Conservation (phyloP, 2,888 invertebrate species). For the Dione vanillae region DNA sequence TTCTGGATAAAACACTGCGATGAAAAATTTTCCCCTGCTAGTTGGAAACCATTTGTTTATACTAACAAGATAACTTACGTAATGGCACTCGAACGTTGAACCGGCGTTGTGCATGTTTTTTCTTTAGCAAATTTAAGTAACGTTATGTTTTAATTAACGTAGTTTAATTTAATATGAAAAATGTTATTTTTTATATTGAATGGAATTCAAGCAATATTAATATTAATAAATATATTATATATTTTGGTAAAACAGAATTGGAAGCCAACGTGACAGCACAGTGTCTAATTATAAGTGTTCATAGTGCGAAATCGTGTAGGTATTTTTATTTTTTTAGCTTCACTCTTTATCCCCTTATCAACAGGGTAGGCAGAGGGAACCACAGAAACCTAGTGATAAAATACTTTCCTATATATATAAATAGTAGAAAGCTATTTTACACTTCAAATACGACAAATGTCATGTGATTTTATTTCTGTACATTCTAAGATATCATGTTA, state of each 20-base stretch:
- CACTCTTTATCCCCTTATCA: too few species aligned
- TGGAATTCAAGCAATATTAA: too few species aligned
- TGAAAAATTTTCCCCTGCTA: slow-evolving; percentile 49
- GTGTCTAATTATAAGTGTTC: too few species aligned
- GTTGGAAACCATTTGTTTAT: slow-evolving; percentile 46
- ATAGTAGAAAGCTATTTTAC: neutral
- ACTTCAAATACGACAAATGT: neutral
- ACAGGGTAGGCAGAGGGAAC: too few species aligned
- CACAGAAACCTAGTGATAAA: too few species aligned
- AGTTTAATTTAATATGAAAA: neutral
- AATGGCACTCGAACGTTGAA: slow-evolving; percentile 40
- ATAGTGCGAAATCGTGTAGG: too few species aligned
- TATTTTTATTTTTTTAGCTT: too few species aligned
- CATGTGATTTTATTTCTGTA: slow-evolving; percentile 11
- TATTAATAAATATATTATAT: too few species aligned
- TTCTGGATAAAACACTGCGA: slow-evolving; percentile 38
- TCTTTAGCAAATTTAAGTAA: neutral
- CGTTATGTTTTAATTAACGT: neutral
- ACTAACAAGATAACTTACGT: slow-evolving; percentile 47
- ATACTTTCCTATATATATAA: too few species aligned
- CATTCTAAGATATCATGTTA: slow-evolving; percentile 7
- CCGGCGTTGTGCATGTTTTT: slow-evolving; percentile 24
- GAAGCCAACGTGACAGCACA: too few species aligned
- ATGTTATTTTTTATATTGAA: too few species aligned
- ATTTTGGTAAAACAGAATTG: too few species aligned